Percentiles rank a stretch among this genome's conserved stretches.
phyloP scores from a whole-genome alignment of 2,113 vertebrate genomes.

The Atrichornis clamosus region DNA sequence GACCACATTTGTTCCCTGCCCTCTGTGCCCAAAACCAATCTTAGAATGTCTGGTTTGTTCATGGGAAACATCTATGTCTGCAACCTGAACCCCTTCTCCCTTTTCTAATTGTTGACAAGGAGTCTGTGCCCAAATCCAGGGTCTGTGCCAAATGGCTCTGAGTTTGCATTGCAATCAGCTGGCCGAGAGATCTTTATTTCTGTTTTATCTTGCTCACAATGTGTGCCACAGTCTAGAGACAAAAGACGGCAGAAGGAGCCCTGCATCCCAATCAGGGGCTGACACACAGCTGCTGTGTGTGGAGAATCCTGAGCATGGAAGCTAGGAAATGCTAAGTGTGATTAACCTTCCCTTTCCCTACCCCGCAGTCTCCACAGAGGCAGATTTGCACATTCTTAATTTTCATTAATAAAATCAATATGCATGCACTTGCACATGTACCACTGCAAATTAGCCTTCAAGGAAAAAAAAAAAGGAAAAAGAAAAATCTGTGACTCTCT shows the following conservation, averaged over 20 bases:
- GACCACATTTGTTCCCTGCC: background rate
- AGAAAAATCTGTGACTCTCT: background rate
- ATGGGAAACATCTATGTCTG: rapidly evolving
- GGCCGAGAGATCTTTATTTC: background rate
- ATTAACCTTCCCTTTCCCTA: background rate
- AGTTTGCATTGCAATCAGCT: background rate
- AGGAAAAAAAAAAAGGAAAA: background rate
- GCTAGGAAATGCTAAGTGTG: background rate
- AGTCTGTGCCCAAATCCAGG: background rate
- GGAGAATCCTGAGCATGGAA: background rate
- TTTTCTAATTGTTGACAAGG: background rate
- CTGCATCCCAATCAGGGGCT: constrained; percentile 3
- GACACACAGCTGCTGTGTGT: background rate
- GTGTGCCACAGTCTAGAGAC: background rate
- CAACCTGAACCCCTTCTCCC: background rate
- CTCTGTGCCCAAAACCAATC: background rate
- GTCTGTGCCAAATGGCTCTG: background rate
- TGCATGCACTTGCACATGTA: background rate
- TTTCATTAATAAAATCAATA: constrained; percentile 35
- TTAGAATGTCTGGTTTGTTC: rapidly evolving
- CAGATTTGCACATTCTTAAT: background rate
- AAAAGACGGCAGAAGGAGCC: background rate
- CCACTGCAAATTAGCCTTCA: background rate
- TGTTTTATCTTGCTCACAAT: background rate
- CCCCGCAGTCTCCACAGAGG: background rate